Evolutionary conservation across 2,113 vertebrate species (phyloP), one percentile per base, ranked within the genome.

Genomic region (Galeopterus variegatus): DNA sequence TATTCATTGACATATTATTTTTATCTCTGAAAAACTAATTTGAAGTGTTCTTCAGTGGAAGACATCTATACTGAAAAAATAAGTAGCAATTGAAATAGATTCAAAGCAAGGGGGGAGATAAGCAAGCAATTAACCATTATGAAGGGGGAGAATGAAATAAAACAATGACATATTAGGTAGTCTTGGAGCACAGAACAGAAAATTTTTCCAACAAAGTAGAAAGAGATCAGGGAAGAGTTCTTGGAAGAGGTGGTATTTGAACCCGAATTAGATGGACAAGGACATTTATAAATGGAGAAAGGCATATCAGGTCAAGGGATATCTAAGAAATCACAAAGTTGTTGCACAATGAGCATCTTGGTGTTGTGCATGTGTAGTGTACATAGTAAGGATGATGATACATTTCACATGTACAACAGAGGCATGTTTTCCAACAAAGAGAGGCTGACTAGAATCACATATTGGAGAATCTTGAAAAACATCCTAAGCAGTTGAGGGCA

Each of bases 221-320:
- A 64, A 33, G 19, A 70, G 11, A 75, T 90, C 2, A 89, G 15
- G 48, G 18, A 89, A 80, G 14, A 28, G 3, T 72, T 73, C 7
- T 56, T 76, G 23, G n/a, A 65, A 62, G 6, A 70, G 8, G 19
- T 60, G n/a, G 2, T 12, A 69, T 86, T 73, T 77, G 11, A 83
- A 88, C 50, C 64, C 81, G 67, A 62, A 92, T 76, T 62, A 11
- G 9, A 92, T 87, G 6, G 19, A 72, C 15, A 94, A 52, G 36
- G 62, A 67, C 12, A 50, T 82, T 84, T 81, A 77, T 70, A 86
- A 95, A 72, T 72, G 23, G 62, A 36, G 56, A 90, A 90, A 70
- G 8, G 19, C n/a, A 58, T 36, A 18, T 54, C 8, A 64, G 12
- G 11, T 87, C 33, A 93, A 90, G 21, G 23, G 72, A 90, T 58